Evolutionary conservation across 2,113 vertebrate species (phyloP).

Genomic region (Suncus etruscus): DNA sequence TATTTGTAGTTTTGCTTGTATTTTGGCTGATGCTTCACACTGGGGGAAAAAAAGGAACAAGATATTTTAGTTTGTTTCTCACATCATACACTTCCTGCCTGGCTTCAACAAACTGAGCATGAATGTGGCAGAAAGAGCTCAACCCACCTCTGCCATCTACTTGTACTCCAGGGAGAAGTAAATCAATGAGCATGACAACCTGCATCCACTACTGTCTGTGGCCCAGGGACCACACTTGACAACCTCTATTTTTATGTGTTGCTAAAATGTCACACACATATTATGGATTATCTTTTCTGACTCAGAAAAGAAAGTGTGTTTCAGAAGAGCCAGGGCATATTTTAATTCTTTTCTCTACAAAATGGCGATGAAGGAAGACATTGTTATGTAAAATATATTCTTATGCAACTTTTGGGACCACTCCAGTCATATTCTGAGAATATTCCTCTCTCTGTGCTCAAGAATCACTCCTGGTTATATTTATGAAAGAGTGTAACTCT

Average conservation of each 20-base stretch:
- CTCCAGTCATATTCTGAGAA: no score
- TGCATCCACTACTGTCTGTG: neutral
- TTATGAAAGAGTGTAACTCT: no score
- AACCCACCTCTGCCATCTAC: rapidly evolving
- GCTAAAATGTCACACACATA: neutral
- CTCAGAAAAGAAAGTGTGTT: neutral
- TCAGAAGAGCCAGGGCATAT: neutral
- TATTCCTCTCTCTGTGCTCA: no score
- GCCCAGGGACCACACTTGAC: neutral
- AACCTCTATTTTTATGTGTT: neutral
- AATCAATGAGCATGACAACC: neutral
- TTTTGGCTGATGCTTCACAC: neutral
- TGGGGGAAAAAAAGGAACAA: neutral
- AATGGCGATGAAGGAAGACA: neutral
- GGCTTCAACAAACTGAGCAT: no score
- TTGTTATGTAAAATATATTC: neutral
- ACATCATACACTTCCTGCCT: neutral
- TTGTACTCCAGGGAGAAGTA: neutral
- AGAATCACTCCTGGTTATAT: no score
- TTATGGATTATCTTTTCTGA: neutral
- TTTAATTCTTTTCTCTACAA: neutral
- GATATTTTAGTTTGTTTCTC: neutral
- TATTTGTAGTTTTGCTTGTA: neutral
- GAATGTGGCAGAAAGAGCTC: rapidly evolving
- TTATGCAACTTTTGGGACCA: no score